Conservation (phyloP, 2,797 vertebrate species). For the Etheostoma perlongum region DNA sequence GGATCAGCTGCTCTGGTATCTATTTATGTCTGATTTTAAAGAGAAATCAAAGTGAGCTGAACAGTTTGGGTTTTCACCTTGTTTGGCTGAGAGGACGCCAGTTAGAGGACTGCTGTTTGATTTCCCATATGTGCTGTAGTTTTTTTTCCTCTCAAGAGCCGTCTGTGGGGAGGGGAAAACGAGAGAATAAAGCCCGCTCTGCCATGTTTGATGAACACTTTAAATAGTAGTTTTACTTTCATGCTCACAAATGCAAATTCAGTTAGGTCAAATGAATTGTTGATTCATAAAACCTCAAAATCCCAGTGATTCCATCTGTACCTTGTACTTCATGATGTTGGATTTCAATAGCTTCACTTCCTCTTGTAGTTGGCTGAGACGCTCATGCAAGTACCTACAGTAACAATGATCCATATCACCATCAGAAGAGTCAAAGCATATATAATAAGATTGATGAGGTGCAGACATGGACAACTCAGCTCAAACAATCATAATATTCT, state of each 20-base stretch:
- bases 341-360: constrained; percentile 95
- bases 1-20: constrained; percentile 25
- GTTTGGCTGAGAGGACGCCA: constrained; percentile 96
- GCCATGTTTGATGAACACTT: constrained; percentile 5
- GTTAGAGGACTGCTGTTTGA: constrained; percentile 91
- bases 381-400: constrained; percentile 94
- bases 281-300: neutral
- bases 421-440: constrained; percentile 13
- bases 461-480: neutral
- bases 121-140: constrained; percentile 87
- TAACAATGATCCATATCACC: constrained; percentile 13
- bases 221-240: constrained; percentile 12
- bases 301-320: constrained; percentile 54
- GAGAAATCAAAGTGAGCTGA: constrained; percentile 24
- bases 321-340: constrained; percentile 98
- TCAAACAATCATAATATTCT: neutral
- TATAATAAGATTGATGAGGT: neutral
- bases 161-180: constrained; percentile 79
- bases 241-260: neutral
- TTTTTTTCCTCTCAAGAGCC: constrained; percentile 95
- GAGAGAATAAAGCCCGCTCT: neutral
- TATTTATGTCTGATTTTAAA: constrained; percentile 26
- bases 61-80: constrained; percentile 86
- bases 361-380: constrained; percentile 95
- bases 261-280: neutral